Conservation (phyloP, 1,140 invertebrate genomes). For the Sitophilus oryzae region DNA sequence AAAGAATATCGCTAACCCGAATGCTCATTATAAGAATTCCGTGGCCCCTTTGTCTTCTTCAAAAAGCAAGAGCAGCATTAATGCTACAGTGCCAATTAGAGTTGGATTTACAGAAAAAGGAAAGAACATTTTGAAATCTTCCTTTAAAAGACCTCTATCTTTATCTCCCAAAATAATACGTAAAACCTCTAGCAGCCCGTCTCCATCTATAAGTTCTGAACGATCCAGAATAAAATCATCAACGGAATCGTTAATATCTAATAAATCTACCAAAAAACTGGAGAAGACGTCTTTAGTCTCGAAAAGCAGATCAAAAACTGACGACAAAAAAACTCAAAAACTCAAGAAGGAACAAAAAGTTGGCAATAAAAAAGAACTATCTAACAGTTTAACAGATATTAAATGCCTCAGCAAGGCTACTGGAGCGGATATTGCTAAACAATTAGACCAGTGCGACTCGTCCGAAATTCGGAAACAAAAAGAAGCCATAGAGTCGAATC, state of each 20-base stretch:
- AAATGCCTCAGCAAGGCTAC: constrained; percentile 33
- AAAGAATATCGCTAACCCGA: constrained; percentile 43
- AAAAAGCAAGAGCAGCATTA: constrained; percentile 38
- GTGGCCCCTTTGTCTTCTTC: constrained; percentile 42
- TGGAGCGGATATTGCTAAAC: constrained; percentile 33
- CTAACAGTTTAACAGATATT: constrained; percentile 30
- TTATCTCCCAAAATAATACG: constrained; percentile 14
- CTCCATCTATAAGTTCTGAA: constrained; percentile 23
- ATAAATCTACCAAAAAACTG: constrained; percentile 18
- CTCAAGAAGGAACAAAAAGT: constrained; percentile 39
- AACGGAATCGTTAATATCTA: constrained; percentile 36
- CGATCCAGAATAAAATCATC: constrained; percentile 33
- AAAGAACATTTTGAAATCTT: constrained; percentile 40
- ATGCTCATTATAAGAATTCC: constrained; percentile 44
- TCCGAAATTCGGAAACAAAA: constrained; percentile 52
- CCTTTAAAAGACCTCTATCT: constrained; percentile 8
- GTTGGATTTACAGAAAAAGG: constrained; percentile 48
- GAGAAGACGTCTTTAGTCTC: constrained; percentile 1
- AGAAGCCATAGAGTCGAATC: constrained; percentile 53
- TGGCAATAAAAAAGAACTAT: constrained; percentile 35
- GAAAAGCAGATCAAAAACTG: background rate
- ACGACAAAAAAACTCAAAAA: constrained; percentile 25
- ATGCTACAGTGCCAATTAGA: constrained; percentile 47
- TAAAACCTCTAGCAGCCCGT: constrained; percentile 22
- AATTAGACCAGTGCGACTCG: constrained; percentile 24